These are phyloP conservation scores for Aldrovandia affinis DNA, from an alignment of 2,797 vertebrate species.

Conservation along the genomic window DNA sequence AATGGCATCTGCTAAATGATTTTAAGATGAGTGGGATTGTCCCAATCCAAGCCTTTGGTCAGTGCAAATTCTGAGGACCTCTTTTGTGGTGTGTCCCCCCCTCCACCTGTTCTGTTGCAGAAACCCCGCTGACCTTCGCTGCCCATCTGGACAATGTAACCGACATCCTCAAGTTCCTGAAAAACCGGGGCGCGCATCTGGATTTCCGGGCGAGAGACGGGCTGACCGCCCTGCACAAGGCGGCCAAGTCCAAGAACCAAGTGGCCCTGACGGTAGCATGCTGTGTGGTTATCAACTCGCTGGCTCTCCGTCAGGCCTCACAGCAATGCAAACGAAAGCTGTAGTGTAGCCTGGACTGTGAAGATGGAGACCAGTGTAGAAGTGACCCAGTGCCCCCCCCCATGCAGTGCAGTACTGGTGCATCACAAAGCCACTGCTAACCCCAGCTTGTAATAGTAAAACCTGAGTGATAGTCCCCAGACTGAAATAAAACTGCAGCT, in stretches of 20 bases:
- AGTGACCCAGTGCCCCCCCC: neutral
- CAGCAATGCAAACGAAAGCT: no score
- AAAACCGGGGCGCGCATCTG: conserved; percentile 89
- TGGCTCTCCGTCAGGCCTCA: neutral
- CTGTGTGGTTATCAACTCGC: neutral
- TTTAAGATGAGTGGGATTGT: no score
- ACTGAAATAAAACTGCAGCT: neutral
- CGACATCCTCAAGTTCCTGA: conserved; percentile 86
- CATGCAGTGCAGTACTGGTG: neutral
- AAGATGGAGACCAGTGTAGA: neutral
- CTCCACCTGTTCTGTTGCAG: conserved; percentile 59
- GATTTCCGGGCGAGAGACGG: conserved; percentile 93
- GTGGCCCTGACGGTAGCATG: conserved; percentile 79
- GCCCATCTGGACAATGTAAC: conserved; percentile 79
- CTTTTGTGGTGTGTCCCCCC: no score
- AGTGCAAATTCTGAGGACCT: neutral
- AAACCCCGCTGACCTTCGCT: conserved; percentile 87
- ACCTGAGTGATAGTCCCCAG: neutral
- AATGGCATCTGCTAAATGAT: no score
- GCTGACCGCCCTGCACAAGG: conserved; percentile 92
- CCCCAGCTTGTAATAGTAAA: neutral
- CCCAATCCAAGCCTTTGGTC: no score
- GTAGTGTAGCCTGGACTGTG: neutral
- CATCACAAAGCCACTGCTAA: neutral
- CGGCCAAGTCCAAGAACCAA: conserved; percentile 84